Percentiles rank a stretch among this genome's conserved stretches.
phyloP scores from a whole-genome alignment of 2,888 invertebrate genomes.

The Synanthedon tipuliformis region DNA sequence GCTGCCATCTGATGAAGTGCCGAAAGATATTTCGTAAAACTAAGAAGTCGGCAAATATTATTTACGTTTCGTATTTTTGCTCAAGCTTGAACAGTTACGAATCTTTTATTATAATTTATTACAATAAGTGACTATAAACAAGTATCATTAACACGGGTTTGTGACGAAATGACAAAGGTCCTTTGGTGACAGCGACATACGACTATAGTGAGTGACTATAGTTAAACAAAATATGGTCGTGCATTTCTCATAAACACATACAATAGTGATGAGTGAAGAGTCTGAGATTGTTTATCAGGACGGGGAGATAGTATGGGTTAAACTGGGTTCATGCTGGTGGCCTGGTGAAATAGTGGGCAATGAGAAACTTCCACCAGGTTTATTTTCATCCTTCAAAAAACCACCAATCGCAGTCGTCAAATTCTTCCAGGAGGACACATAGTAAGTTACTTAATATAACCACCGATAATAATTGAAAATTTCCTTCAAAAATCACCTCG shows the following conservation, averaged over 20 bases:
- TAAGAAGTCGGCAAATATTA: conserved; percentile 63
- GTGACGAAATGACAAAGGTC: conserved; percentile 18
- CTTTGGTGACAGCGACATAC: conserved; percentile 46
- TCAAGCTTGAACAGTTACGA: conserved; percentile 55
- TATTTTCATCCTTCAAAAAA: conserved; percentile 74
- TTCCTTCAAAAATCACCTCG: too few relatives aligned
- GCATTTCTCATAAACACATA: conserved; percentile 49
- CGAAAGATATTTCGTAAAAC: conserved; percentile 32
- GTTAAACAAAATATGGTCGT: conserved; percentile 59
- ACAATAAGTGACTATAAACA: neutral
- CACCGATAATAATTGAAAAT: too few relatives aligned
- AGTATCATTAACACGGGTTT: neutral
- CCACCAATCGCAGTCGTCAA: conserved; percentile 84
- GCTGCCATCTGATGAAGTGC: conserved; percentile 37
- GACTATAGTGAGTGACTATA: conserved; percentile 14
- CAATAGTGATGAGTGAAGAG: conserved; percentile 76
- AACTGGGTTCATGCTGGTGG: conserved; percentile 86
- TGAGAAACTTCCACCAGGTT: conserved; percentile 75
- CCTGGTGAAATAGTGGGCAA: conserved; percentile 80
- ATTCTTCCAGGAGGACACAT: conserved; percentile 86
- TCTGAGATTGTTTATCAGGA: conserved; percentile 75
- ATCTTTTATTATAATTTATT: conserved; percentile 11
- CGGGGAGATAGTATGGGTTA: conserved; percentile 89
- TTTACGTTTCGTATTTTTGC: conserved; percentile 64
- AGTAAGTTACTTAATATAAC: conserved; percentile 69